Conservation (phyloP, 2,113 vertebrate genomes). For the Opisthocomus hoazin region DNA sequence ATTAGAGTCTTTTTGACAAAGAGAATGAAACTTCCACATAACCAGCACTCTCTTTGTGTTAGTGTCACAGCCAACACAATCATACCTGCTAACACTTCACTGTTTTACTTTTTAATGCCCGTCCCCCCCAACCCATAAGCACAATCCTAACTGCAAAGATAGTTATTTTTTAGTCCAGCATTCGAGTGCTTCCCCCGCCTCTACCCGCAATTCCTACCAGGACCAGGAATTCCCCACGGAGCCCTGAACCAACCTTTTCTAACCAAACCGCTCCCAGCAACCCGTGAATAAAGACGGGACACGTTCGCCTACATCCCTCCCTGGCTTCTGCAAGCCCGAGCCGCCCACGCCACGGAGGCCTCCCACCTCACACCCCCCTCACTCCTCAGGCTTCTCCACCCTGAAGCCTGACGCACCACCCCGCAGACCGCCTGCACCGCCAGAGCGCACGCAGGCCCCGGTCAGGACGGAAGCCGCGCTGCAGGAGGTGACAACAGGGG, state of each 20-base stretch:
- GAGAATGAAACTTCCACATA: background rate
- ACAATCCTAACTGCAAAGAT: background rate
- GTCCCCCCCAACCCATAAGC: no score
- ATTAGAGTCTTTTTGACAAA: background rate
- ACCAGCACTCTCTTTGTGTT: background rate
- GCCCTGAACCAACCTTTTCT: background rate
- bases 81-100: no score
- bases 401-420: no score
- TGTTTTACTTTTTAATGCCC: background rate
- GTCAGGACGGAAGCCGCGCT: background rate
- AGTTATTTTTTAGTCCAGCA: rapidly evolving
- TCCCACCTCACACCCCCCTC: no score
- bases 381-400: no score
- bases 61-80: background rate
- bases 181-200: rapidly evolving
- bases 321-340: background rate
- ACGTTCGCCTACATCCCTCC: no score
- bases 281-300: no score
- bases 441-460: rapidly evolving
- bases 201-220: background rate
- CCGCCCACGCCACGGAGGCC: rapidly evolving
- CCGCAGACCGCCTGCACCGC: rapidly evolving
- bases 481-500: rapidly evolving
- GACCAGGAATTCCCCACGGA: background rate
- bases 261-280: background rate